Base-by-base conservation (phyloP, 2,797 vertebrate species). In the Taenioides sp. region DNA sequence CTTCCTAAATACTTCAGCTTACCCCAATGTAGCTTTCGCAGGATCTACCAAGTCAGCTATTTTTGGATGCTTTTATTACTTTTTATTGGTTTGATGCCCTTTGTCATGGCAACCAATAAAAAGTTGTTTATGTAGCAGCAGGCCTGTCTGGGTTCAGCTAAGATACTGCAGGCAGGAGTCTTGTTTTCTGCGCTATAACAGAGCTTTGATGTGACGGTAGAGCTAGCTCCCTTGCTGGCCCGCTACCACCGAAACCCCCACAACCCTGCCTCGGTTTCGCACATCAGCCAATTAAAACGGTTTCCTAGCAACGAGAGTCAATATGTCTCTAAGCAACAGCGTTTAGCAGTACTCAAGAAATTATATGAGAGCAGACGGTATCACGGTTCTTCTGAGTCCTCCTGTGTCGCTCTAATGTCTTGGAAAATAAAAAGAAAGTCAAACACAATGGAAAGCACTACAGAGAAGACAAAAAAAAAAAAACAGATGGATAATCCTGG, bases 301-400 rank as follows among this genome's bases (percentile, higher is more conserved):
- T 93, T 82, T 89, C 92, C 82, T 93, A 92, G 91, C 92, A 93
- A 93, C 92, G 78, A 37, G 65, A 89, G 86, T 90, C 91, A 92
- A 92, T 91, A 91, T 90, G 90, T 93, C 86, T 89, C 91, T 80
- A 84, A 92, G 92, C 90, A 92, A 92, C 88, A 86, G 70, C 77
- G 72, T 77, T 92, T 86, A 85, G 83, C 83, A 76, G 74, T 78
- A 83, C 79, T 84, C 82, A 80, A 70, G 86, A 89, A 84, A 84
- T 80, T 43, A 80, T 70, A 77, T 82, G 52, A 34, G 61, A 69
- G 78, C 27, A 73, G 20, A 50, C 27, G 28, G 67, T 63, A 52
- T 69, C 22, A 40, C 23, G 37, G 65, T 75, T n/a, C 47, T 67
- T 71, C 73, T 73, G 47, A 80, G 79, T 23, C n/a, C 55, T 66